Conservation (phyloP, 2,888 invertebrate species). For the Spisula subtruncata region DNA sequence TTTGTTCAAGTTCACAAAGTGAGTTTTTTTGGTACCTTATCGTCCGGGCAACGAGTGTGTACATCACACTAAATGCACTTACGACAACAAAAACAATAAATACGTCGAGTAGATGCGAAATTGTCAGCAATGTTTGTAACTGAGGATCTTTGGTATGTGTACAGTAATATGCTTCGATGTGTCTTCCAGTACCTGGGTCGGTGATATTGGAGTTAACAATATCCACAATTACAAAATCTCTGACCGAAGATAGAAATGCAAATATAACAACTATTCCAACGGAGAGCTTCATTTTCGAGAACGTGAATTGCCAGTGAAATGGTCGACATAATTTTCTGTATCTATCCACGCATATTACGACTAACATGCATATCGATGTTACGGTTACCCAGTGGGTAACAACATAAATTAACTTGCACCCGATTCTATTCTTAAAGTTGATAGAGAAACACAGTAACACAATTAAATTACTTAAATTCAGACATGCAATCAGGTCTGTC, state of each 20-base stretch:
- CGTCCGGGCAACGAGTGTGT: neutral
- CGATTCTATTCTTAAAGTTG: neutral
- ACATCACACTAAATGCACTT: neutral
- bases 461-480: constrained; percentile 40
- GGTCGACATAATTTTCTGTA: constrained; percentile 41
- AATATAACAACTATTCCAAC: neutral
- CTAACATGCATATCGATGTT: neutral
- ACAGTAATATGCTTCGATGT: no score
- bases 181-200: neutral
- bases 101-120: constrained; percentile 38
- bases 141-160: constrained; percentile 15
- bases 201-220: constrained; percentile 29
- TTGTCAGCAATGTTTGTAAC: neutral
- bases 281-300: neutral
- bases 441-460: constrained; percentile 45
- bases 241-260: constrained; percentile 17
- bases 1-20: neutral
- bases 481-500: constrained; percentile 37
- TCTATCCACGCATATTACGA: no score
- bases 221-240: constrained; percentile 39
- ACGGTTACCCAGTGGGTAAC: constrained; percentile 32
- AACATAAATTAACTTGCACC: constrained; percentile 47
- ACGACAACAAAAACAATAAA: neutral
- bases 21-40: neutral
- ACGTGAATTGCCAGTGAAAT: constrained; percentile 29